Base-by-base conservation (phyloP, 2,113 vertebrate genomes). In the Poecile atricapillus region DNA sequence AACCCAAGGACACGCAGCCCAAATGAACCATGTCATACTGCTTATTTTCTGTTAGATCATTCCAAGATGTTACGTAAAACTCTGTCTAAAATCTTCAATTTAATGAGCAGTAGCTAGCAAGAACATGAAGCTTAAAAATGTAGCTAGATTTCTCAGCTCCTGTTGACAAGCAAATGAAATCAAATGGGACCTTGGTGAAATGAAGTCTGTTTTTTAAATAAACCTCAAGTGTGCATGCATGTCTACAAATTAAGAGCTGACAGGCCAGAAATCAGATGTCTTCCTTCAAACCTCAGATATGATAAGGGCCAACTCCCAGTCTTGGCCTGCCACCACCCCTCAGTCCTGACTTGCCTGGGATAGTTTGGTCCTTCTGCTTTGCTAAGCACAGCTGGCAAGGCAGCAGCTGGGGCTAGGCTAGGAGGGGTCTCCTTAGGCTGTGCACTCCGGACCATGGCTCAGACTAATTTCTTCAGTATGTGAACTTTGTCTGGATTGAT, bases 1-100 rank as follows among this genome's bases (percentile, higher is more conserved):
- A 93, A 78, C 74, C 49, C 95, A 93, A 92, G 95, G 93, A 93
- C 87, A 71, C 3, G 2, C 81, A 81, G 96, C 93, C 86, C 90
- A 85, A 83, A 89, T 46, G 49, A 84, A 93, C 86, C 83, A 49
- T 59, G 64, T 19, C 60, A 83, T 47, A 37, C 68, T 87, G 46
- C 75, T 95, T 96, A 11, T 30, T 46, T 85, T 81, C 87, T 95
- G 18, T 77, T 33, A 77, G 90, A 59, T 74, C 79, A 80, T 49
- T 79, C 30, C 6, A 12, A 80, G 20, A 60, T 6, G 28, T 62
- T 85, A 84, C 0, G 0, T 58, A 71, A 77, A 80, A 52, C 27
- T 47, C 37, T 2, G 13, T 18, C 43, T 12, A 91, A 75, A 75
- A 74, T 25, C 30, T 52, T 58, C 11, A 55, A 3, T 33, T 59